These are phyloP conservation scores for Sinohyriopsis cumingii DNA, from an alignment of 2,888 invertebrate genomes.

Conservation along the genomic window DNA sequence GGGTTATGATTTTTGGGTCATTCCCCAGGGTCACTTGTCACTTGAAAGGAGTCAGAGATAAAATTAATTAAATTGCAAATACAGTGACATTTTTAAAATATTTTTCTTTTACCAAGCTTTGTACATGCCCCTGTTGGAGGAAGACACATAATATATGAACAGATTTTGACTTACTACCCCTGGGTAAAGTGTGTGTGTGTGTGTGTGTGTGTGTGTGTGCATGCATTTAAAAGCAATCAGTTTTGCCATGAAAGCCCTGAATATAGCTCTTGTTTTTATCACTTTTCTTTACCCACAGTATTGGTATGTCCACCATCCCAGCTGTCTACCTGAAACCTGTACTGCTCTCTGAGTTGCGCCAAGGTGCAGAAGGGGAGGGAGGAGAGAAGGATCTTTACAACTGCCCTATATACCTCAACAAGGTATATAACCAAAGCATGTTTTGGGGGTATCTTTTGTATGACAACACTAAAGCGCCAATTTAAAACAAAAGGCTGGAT, in stretches of 20 bases:
- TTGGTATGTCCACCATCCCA: slow-evolving; percentile 48
- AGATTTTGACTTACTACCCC: no score
- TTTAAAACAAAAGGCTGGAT: no score
- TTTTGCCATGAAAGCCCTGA: slow-evolving; percentile 27
- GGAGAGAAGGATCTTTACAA: slow-evolving; percentile 41
- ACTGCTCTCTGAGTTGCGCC: slow-evolving; percentile 32
- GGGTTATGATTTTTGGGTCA: no score
- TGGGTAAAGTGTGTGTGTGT: neutral
- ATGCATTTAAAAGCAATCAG: neutral
- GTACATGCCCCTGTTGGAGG: no score
- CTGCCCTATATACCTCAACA: slow-evolving; percentile 68
- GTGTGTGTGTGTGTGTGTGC: neutral
- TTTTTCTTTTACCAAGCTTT: no score
- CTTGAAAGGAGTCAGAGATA: no score
- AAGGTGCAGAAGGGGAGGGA: slow-evolving; percentile 26
- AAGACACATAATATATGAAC: no score
- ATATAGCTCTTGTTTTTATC: slow-evolving; percentile 17
- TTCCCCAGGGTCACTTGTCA: no score
- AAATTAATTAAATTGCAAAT: no score
- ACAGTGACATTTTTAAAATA: no score
- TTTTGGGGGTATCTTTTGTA: no score
- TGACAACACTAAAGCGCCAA: no score
- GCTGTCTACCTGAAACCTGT: slow-evolving; percentile 58
- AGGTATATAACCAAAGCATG: slow-evolving; percentile 30
- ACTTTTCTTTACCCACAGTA: slow-evolving; percentile 26